phyloP scores from a whole-genome alignment of 2,797 vertebrate species.

The Synanceia verrucosa region DNA sequence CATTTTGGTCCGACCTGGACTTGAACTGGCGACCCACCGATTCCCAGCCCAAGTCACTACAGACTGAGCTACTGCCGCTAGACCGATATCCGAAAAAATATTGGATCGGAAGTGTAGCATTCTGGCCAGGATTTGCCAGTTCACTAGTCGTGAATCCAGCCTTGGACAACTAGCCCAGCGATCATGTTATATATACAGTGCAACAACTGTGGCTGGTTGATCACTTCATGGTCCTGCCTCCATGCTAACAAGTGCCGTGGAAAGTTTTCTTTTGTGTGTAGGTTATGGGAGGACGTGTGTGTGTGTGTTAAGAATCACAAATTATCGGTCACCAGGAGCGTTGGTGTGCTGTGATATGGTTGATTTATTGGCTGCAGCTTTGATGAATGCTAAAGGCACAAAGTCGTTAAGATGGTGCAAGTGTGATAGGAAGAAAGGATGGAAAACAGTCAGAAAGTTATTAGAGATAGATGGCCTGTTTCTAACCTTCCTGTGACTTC shows the following conservation, averaged over 20 bases:
- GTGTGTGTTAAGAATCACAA: slow-evolving; percentile 32
- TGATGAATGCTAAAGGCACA: slow-evolving; percentile 72
- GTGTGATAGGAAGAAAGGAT: slow-evolving; percentile 51
- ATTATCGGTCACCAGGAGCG: slow-evolving; percentile 56
- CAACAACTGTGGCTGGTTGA: neutral
- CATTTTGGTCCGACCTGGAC: too few relatives aligned
- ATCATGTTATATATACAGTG: neutral
- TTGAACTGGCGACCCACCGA: too few relatives aligned
- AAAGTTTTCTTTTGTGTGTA: slow-evolving; percentile 11
- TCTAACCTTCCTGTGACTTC: slow-evolving; percentile 55
- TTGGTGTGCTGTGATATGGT: slow-evolving; percentile 62
- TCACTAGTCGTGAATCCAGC: neutral
- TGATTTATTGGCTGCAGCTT: slow-evolving; percentile 69
- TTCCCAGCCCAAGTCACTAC: too few relatives aligned
- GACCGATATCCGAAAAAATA: too few relatives aligned
- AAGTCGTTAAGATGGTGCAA: slow-evolving; percentile 67
- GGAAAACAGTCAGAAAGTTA: slow-evolving; percentile 49
- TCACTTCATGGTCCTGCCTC: neutral
- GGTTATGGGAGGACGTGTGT: slow-evolving; percentile 1
- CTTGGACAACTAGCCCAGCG: neutral
- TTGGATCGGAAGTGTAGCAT: too few relatives aligned
- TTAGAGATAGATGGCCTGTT: slow-evolving; percentile 43
- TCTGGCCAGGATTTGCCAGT: too few relatives aligned
- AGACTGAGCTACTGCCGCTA: too few relatives aligned
- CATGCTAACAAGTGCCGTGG: neutral